These are phyloP conservation scores for Caenorhabditis becei DNA, from an alignment of 2,888 invertebrate genomes.

Conservation along the genomic window DNA sequence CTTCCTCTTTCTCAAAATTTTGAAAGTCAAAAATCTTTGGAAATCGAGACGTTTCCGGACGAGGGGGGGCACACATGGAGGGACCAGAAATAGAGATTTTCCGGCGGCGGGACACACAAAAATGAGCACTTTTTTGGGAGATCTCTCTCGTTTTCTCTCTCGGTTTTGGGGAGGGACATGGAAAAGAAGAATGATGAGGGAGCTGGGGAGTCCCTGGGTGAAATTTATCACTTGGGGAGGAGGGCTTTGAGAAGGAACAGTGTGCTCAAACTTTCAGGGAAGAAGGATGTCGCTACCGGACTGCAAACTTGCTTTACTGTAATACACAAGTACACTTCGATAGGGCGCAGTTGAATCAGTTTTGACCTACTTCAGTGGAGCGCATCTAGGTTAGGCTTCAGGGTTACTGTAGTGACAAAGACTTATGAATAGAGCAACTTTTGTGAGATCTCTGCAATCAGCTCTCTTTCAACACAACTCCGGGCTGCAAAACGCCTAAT, in stretches of 20 bases:
- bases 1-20: neutral
- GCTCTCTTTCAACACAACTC: neutral
- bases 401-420: too few species aligned
- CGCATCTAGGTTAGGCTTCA: too few species aligned
- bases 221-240: neutral
- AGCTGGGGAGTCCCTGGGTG: neutral
- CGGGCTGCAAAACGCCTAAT: neutral
- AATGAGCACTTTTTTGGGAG: slow-evolving; percentile 4
- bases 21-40: neutral
- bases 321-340: too few species aligned
- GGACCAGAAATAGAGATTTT: slow-evolving; percentile 2
- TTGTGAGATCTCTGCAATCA: too few species aligned
- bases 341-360: too few species aligned
- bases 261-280: too few species aligned
- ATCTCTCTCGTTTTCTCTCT: too few species aligned
- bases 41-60: slow-evolving; percentile 4
- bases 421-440: too few species aligned
- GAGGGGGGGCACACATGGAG: neutral
- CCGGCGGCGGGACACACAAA: neutral
- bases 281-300: too few species aligned
- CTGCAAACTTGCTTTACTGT: too few species aligned
- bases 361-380: too few species aligned
- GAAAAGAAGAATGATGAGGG: neutral
- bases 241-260: neutral
- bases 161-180: neutral